Base-by-base conservation (phyloP, 2,888 invertebrate species). In the Cosmia pyralina region DNA sequence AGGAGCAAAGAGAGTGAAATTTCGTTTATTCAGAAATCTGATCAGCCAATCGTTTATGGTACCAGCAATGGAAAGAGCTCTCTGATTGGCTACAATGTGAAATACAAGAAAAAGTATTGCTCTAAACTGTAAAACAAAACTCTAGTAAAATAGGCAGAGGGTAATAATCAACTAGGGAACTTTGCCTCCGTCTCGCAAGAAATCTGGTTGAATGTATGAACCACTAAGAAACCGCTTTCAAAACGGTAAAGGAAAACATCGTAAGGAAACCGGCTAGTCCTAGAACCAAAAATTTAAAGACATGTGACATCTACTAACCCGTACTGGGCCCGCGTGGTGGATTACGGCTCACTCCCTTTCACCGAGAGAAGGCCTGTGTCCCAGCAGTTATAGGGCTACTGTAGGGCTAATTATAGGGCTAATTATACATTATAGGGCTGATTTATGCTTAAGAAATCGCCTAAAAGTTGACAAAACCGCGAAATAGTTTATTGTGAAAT, bases 11-110 rank as follows among this genome's bases (percentile, higher is more conserved):
- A 22, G 0, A 34, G 13, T 0, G 1, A 59, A 17, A 66, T 58
- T 46, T 59, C 5, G 7, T 68, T 74, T 75, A 58, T 58, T 52
- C 8, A 34, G 4, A 64, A 72, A 73, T 64, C n/a, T 48, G 41
- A 44, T 75, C 28, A 41, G 10, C 3, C 1, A 15, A 11, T 52
- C 55, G n/a, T 38, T 46, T 22, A 46, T 2, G 38, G 11, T 22
- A 38, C 13, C 5, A 59, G 50, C 6, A 11, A 19, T 11, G 7
- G 11, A 15, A 52, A n/a, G 3, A 44, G 15, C 11, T 6, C 19
- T 52, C 7, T 22, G n/a, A 52, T n/a, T 52, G 52, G n/a, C 11
- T 52, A 52, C 11, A 52, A n/a, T n/a, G 11, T 52, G n/a, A 52
- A 11, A 38, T 0, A 4, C 13, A n/a, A 22, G 13, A 48, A 17